A percentile compares a stretch with the other conserved stretches of the same genome.
Conservation (phyloP, 2,888 invertebrate species). For the Oxyscelio sp. region DNA sequence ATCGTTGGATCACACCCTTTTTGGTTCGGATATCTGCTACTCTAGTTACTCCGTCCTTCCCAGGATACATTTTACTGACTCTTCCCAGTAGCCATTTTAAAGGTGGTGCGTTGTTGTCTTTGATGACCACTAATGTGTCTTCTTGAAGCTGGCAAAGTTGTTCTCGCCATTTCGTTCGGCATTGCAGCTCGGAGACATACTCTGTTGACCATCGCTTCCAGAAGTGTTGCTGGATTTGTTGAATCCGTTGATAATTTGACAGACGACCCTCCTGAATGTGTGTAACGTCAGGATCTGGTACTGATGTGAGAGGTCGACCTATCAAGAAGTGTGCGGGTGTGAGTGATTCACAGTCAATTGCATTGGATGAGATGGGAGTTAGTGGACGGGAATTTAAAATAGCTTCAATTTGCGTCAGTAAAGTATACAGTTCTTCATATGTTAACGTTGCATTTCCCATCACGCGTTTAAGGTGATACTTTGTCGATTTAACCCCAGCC, state of each 20-base stretch:
- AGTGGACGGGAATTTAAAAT: slow-evolving; percentile 26
- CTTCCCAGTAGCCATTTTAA: slow-evolving; percentile 13
- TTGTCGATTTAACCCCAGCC: not conserved
- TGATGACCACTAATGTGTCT: not conserved
- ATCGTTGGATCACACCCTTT: not conserved
- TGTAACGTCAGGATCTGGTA: slow-evolving; percentile 56
- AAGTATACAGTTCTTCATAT: slow-evolving; percentile 2
- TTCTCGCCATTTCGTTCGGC: slow-evolving; percentile 72
- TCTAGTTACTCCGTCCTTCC: not conserved
- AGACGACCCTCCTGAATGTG: slow-evolving; percentile 44
- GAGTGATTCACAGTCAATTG: slow-evolving; percentile 35
- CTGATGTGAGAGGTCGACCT: slow-evolving; percentile 73
- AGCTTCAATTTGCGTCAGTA: slow-evolving; percentile 8
- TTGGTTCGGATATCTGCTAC: not conserved
- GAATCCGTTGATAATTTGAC: slow-evolving; percentile 73
- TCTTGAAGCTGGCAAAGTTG: not conserved
- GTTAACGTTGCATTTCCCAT: not conserved
- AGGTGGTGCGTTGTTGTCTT: slow-evolving; percentile 10
- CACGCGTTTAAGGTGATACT: slow-evolving; percentile 3
- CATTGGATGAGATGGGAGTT: slow-evolving; percentile 6
- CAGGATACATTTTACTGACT: not conserved
- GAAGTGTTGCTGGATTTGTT: slow-evolving; percentile 70
- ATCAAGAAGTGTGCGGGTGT: slow-evolving; percentile 83
- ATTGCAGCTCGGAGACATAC: slow-evolving; percentile 77
- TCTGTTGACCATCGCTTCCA: slow-evolving; percentile 77